A percentile compares a stretch with the other conserved stretches of the same genome.
phyloP scores from a whole-genome alignment of 1,140 invertebrate genomes.

The Drosophila lacteicornis region DNA sequence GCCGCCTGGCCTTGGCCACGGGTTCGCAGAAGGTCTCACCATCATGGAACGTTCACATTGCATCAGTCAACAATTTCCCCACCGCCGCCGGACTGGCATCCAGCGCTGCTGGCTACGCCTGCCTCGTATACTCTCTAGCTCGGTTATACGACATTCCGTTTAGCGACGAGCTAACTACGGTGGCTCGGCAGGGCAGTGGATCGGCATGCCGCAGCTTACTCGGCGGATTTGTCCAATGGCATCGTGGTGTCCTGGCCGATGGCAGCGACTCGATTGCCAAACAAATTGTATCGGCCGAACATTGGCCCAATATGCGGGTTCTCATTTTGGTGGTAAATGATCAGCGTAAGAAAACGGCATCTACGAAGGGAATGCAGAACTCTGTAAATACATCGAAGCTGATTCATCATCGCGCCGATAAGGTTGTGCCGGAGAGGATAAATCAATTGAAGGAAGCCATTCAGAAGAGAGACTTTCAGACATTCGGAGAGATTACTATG shows the following conservation, averaged over 20 bases:
- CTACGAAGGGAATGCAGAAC: constrained; percentile 96
- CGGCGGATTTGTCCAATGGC: constrained; percentile 97
- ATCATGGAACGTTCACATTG: constrained; percentile 93
- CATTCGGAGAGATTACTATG: constrained; percentile 97
- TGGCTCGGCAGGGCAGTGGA: constrained; percentile 96
- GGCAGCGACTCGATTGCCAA: constrained; percentile 94
- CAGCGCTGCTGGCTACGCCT: constrained; percentile 99
- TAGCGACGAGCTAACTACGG: constrained; percentile 91
- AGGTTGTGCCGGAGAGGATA: constrained; percentile 90
- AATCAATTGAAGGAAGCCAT: constrained; percentile 89
- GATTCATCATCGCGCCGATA: constrained; percentile 90
- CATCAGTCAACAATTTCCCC: constrained; percentile 99
- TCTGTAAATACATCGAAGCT: constrained; percentile 93
- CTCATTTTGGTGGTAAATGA: constrained; percentile 96
- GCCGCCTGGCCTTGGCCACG: constrained; percentile 84
- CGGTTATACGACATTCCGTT: constrained; percentile 91
- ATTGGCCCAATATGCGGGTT: constrained; percentile 97
- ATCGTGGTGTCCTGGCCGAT: constrained; percentile 88
- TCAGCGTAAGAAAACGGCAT: constrained; percentile 93
- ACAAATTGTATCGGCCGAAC: constrained; percentile 89
- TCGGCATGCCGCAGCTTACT: constrained; percentile 98
- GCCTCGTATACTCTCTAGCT: constrained; percentile 91
- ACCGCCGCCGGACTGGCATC: constrained; percentile 99
- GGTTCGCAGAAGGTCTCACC: constrained; percentile 85
- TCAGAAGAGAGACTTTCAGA: constrained; percentile 91